Evolutionary conservation across 2,113 vertebrate species (phyloP), one percentile per base, ranked within the genome.

Genomic region (Neogale vison): DNA sequence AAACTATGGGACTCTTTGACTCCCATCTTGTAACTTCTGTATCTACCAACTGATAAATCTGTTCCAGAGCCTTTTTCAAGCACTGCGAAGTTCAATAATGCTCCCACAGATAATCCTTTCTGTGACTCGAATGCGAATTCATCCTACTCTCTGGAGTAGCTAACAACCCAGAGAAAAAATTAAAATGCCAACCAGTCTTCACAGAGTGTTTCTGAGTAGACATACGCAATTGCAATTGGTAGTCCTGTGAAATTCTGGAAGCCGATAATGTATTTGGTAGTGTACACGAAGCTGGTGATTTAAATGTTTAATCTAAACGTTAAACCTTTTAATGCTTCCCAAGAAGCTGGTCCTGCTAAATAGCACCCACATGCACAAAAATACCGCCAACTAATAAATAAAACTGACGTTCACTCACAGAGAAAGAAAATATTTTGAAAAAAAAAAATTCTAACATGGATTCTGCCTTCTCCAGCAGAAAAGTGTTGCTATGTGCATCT

Each of bases 111-210:
- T 77, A 92, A 86, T 81, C 24, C 21, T 95, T 82, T 21, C 36
- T 63, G 63, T 88, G 57, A 95, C 81, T 42, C 34, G 57, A 88
- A 50, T 92, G 55, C 50, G 69, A 87, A 92, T 96, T 31, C 63
- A 69, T 36, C 61, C 31, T 84, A 10, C 12, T 87, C 39, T 96
- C 67, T 69, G 26, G 5, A 74, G 20, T 18, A 89, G 79, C 93
- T 42, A 88, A 55, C 29, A 82, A 63, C 15, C 67, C 23, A 3
- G 47, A 74, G 17, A 95, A 61, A 50, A 94, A 92, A 93, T 81
- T 77, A 93, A 92, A 50, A 88, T 76, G 81, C 52, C 76, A 80
- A 39, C 36, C 85, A 39, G 20, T 59, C 88, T 96, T 94, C 31
- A 18, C 26, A 15, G 77, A 67, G 7, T 29, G 21, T 36, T 79